Percentiles rank a stretch among this genome's conserved stretches.
Conservation (phyloP, 2,888 invertebrate genomes). For the Erebia aethiops region DNA sequence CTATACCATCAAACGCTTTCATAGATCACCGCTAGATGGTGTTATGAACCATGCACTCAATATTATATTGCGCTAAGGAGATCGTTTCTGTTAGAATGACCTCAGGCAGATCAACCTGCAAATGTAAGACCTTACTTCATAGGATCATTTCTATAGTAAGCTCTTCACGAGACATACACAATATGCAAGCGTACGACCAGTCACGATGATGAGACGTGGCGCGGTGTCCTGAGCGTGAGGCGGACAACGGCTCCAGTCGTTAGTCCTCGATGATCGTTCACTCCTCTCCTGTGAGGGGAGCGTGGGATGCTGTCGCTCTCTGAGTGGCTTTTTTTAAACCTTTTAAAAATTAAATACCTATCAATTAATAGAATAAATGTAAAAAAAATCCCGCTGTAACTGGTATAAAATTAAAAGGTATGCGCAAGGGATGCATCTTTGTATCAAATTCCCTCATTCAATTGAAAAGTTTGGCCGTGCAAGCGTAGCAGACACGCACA, state of each 20-base stretch:
- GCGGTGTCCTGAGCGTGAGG: conserved; percentile 49
- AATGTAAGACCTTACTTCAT: too few species aligned
- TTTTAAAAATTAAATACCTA: too few species aligned
- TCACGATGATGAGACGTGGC: conserved; percentile 50
- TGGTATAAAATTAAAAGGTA: too few species aligned
- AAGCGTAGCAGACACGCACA: too few species aligned
- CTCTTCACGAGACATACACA: background rate
- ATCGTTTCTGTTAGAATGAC: background rate
- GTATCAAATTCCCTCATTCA: too few species aligned
- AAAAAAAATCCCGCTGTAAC: too few species aligned
- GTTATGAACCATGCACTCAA: background rate
- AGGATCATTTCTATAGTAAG: too few species aligned
- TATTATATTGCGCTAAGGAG: conserved; percentile 5
- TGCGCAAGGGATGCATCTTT: too few species aligned
- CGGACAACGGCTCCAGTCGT: conserved; percentile 39
- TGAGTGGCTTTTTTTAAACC: conserved; percentile 20
- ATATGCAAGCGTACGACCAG: conserved; percentile 40
- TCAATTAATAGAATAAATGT: too few species aligned
- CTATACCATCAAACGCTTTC: background rate
- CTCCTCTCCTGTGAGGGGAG: conserved; percentile 28
- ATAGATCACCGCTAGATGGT: background rate
- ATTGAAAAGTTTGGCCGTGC: too few species aligned
- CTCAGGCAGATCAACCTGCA: too few species aligned
- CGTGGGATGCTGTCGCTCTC: background rate
- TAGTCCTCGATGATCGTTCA: conserved; percentile 51